Evolutionary conservation across 2,797 vertebrate species (phyloP).

Genomic region (Falco peregrinus): DNA sequence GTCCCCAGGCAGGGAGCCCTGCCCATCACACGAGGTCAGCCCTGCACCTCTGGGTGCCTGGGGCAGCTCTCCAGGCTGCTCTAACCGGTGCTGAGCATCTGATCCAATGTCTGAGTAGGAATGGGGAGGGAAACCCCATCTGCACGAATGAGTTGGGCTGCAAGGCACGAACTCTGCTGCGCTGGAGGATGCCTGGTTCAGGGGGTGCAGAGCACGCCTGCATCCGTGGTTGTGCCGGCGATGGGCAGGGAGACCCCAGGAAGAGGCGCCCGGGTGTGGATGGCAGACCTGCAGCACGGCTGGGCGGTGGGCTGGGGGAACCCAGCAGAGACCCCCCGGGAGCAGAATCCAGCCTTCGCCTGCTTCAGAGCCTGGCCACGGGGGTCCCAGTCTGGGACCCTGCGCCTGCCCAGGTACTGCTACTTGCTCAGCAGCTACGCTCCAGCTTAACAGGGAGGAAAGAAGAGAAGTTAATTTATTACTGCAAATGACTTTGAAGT

Average conservation of each 20-base stretch:
- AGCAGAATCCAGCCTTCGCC: neutral
- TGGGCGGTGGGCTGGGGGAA: neutral
- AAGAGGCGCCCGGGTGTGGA: neutral
- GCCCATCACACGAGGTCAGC: neutral
- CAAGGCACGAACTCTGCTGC: neutral
- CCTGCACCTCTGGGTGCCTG: neutral
- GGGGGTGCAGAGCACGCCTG: neutral
- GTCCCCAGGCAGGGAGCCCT: neutral
- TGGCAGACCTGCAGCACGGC: neutral
- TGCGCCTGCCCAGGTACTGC: neutral
- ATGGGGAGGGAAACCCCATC: neutral
- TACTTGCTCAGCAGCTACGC: neutral
- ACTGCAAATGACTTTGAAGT: conserved; percentile 9
- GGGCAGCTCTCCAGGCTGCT: neutral
- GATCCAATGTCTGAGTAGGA: neutral
- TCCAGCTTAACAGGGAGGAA: neutral
- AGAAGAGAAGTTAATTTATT: conserved; percentile 27
- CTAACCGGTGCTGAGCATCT: neutral
- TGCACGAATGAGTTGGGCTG: neutral
- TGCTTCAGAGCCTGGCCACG: neutral
- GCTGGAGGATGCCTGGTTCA: neutral
- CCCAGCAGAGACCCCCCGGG: neutral
- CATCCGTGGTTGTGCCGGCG: neutral
- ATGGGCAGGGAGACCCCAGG: too few relatives aligned
- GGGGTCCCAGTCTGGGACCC: neutral